phyloP scores from a whole-genome alignment of 2,888 invertebrate species.

The Thecophora atra region DNA sequence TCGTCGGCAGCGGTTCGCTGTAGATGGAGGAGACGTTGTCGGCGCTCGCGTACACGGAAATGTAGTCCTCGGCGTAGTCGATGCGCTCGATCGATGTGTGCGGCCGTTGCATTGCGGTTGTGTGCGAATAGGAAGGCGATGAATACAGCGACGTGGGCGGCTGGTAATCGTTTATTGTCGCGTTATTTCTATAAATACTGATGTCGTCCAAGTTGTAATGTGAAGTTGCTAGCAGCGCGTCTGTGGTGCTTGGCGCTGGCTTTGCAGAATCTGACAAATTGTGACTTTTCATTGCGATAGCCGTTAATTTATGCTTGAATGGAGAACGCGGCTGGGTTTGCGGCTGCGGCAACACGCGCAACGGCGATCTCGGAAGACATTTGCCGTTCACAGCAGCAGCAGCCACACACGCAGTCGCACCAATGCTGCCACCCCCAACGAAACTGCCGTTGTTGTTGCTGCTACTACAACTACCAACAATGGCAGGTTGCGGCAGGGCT shows the following conservation, averaged over 20 bases:
- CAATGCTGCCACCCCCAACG: conserved; percentile 30
- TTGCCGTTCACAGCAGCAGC: conserved; percentile 69
- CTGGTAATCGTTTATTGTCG: conserved; percentile 36
- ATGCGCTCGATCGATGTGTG: conserved; percentile 58
- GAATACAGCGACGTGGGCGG: conserved; percentile 31
- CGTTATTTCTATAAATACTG: conserved; percentile 27
- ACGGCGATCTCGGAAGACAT: conserved; percentile 52
- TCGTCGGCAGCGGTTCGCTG: conserved; percentile 51
- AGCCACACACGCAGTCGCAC: conserved; percentile 42
- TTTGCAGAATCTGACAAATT: conserved; percentile 42
- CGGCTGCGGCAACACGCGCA: conserved; percentile 53
- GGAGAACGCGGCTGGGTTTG: conserved; percentile 45
- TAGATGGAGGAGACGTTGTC: conserved; percentile 55
- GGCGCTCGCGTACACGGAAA: conserved; percentile 59
- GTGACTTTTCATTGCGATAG: conserved; percentile 39
- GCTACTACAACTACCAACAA: conserved; percentile 41
- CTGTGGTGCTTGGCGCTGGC: conserved; percentile 16
- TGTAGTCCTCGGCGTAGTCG: conserved; percentile 74
- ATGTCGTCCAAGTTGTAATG: neutral
- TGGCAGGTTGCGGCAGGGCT: conserved; percentile 26
- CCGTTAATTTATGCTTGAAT: conserved; percentile 34
- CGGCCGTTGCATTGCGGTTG: conserved; percentile 46
- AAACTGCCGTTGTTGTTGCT: conserved; percentile 16
- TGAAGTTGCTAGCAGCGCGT: neutral
- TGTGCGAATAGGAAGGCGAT: conserved; percentile 30